Evolutionary conservation across 2,113 vertebrate genomes (phyloP), one percentile per base, ranked within the genome.

Genomic region (Psettodes erumei): DNA sequence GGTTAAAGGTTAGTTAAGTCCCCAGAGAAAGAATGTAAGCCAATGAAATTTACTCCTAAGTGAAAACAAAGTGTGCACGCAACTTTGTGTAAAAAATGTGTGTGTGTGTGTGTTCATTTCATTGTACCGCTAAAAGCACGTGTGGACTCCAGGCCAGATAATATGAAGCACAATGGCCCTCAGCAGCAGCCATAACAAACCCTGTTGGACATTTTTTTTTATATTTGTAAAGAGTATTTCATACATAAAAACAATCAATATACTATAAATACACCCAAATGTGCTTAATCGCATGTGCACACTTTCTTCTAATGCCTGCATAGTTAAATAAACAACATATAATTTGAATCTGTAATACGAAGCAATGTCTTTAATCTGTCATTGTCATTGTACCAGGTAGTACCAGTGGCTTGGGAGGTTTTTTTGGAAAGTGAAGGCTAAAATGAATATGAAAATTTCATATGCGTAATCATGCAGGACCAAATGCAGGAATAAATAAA

Each of bases 401-500:
- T 51, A 58, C 8, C 9, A 28, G 27, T 16, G 10, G 64, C 66
- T 58, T n/a, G 71, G 28, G 55, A 43, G 21, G 58, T 71, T 70
- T 62, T 40, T 71, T 51, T 58, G 11, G 77, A 71, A 10, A 4
- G 56, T 53, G 13, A 28, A 19, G 38, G 42, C 45, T 77, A 35
- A 60, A 70, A 54, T 19, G 40, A 47, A 19, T 32, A 75, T 83
- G 69, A 76, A 68, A 30, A 73, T 81, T 63, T 80, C 32, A 83
- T 45, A 61, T 54, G 77, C 60, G 81, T 63, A 45, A 62, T 38
- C 60, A 72, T 47, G 51, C 28, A 55, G 63, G 68, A 67, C 63
- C 56, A 82, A 63, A 76, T 50, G 63, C 35, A 60, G 61, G 47
- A 80, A 88, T 81, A 85, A 82, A 84, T 70, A 74, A 75, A 78